phyloP scores from a whole-genome alignment of 2,888 invertebrate species.

The Dynastes hyllus region DNA sequence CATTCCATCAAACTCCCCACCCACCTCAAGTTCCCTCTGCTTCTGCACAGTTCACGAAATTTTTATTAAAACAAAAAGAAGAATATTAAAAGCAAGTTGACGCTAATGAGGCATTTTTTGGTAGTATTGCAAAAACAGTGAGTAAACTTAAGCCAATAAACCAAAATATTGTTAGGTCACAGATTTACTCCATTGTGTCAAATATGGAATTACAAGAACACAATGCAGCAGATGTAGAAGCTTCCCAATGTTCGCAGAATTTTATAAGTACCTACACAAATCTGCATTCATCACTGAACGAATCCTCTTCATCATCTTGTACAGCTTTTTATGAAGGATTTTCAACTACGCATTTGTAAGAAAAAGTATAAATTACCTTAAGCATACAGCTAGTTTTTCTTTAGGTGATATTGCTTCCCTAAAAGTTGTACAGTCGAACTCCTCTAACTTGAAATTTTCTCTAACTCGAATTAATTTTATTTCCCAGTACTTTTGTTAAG shows the following conservation, averaged over 20 bases:
- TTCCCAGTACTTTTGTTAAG: too few relatives aligned
- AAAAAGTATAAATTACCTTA: constrained; percentile 30
- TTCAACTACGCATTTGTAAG: background rate
- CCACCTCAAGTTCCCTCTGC: background rate
- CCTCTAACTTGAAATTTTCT: too few relatives aligned
- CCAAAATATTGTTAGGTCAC: constrained; percentile 3
- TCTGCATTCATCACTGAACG: background rate
- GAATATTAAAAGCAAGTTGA: background rate
- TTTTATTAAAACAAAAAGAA: background rate
- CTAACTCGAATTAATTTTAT: too few relatives aligned
- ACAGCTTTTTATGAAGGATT: background rate
- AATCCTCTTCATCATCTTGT: background rate
- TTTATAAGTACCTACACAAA: background rate
- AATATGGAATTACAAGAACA: background rate
- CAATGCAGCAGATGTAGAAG: background rate
- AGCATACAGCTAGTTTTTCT: constrained; percentile 48
- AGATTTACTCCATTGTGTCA: constrained; percentile 2
- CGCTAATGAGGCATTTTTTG: background rate
- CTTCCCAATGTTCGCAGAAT: background rate
- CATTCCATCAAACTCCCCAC: background rate
- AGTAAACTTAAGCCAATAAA: background rate
- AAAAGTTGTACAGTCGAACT: constrained; percentile 20
- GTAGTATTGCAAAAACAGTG: background rate
- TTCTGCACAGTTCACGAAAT: constrained; percentile 1
- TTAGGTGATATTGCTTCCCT: constrained; percentile 42